These are phyloP conservation scores for Eupithecia dodoneata DNA, from an alignment of 2,888 invertebrate genomes.

Conservation along the genomic window DNA sequence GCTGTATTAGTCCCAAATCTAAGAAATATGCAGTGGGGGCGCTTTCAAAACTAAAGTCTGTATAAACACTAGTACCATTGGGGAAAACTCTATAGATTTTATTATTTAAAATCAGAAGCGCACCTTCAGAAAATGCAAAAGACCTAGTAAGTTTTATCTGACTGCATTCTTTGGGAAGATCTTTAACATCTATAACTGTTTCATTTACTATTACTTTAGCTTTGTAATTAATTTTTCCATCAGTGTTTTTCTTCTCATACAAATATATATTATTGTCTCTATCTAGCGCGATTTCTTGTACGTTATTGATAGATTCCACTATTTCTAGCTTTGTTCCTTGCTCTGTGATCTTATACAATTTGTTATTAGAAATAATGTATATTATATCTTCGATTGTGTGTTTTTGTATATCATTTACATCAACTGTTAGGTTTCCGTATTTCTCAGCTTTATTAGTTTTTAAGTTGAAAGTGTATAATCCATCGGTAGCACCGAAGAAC, in stretches of 20 bases:
- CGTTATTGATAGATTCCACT: conserved; percentile 11
- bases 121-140: conserved; percentile 17
- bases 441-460: conserved; percentile 11
- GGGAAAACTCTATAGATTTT: conserved; percentile 21
- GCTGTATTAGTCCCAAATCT: conserved; percentile 19
- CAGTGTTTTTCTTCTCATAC: neutral
- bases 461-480: conserved; percentile 31
- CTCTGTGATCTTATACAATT: conserved; percentile 25
- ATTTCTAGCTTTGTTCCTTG: conserved; percentile 16
- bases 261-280: conserved; percentile 11
- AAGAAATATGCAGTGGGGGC: conserved; percentile 24
- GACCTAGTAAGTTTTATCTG: conserved; percentile 22
- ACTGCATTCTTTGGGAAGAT: conserved; percentile 19
- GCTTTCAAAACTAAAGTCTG: conserved; percentile 18
- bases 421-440: conserved; percentile 27
- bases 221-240: conserved; percentile 6
- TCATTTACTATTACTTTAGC: conserved; percentile 24
- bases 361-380: conserved; percentile 23
- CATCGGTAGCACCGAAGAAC: conserved; percentile 24
- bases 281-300: conserved; percentile 12
- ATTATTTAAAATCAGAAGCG: conserved; percentile 17
- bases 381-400: conserved; percentile 19
- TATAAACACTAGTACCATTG: conserved; percentile 21
- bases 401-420: conserved; percentile 28
- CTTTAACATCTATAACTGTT: conserved; percentile 14